Conservation (phyloP, 2,113 vertebrate genomes). For the Neogale vison region DNA sequence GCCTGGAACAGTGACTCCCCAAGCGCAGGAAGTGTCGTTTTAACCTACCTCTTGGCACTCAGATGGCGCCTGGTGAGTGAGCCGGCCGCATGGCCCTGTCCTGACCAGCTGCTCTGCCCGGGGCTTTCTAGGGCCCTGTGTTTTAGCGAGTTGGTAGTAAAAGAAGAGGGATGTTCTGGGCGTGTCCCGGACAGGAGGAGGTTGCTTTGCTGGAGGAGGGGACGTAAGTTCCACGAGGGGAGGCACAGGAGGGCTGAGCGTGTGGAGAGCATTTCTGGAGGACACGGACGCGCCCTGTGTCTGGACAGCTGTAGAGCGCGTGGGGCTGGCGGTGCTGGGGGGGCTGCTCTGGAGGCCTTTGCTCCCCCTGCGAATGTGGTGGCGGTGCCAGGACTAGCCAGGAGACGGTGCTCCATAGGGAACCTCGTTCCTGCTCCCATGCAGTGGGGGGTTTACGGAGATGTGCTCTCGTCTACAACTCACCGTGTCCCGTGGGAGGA, state of each 20-base stretch:
- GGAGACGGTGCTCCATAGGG: neutral
- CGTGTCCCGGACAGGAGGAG: neutral
- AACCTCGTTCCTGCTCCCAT: neutral
- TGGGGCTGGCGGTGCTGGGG: fast-evolving
- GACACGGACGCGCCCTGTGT: fast-evolving
- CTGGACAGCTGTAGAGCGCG: fast-evolving
- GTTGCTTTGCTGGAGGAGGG: neutral
- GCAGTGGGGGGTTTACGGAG: fast-evolving
- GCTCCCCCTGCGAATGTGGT: no score
- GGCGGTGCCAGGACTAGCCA: neutral
- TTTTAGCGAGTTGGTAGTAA: no score
- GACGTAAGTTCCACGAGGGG: neutral
- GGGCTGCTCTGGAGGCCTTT: neutral
- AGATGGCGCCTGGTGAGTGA: no score
- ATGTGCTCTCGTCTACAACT: fast-evolving
- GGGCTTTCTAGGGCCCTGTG: neutral
- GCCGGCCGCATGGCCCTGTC: fast-evolving
- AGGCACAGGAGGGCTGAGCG: fast-evolving
- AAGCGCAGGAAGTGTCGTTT: neutral
- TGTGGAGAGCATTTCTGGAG: neutral
- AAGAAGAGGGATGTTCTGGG: neutral
- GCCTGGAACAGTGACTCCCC: fast-evolving
- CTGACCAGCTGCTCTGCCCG: neutral
- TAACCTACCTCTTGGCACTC: neutral
- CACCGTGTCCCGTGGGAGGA: neutral